These are phyloP conservation scores for Daktulosphaira vitifoliae DNA, from an alignment of 1,140 invertebrate species.

Conservation along the genomic window DNA sequence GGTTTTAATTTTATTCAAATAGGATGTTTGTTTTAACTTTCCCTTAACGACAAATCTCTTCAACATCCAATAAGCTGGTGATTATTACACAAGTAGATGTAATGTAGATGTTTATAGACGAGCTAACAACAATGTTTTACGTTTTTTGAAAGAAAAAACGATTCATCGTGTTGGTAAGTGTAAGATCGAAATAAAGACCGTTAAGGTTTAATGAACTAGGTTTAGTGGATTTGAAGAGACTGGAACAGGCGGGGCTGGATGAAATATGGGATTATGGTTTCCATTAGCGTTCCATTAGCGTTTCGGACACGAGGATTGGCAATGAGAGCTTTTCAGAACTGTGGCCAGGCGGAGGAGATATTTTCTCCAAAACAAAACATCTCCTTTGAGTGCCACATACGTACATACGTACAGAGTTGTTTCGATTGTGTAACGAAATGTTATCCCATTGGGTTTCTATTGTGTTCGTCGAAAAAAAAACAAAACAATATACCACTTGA, in stretches of 20 bases:
- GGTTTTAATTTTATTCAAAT: too few relatives aligned
- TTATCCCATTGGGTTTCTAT: conserved; percentile 27
- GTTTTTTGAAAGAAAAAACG: too few relatives aligned
- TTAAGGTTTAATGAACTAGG: conserved; percentile 28
- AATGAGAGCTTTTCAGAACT: conserved; percentile 24
- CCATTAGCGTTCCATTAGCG: conserved; percentile 33
- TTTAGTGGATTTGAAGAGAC: conserved; percentile 25
- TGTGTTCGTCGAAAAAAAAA: conserved; percentile 8
- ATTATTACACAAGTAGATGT: too few relatives aligned
- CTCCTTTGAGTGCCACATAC: conserved; percentile 7
- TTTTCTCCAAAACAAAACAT: conserved; percentile 30
- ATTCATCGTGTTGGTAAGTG: too few relatives aligned
- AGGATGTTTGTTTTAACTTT: too few relatives aligned
- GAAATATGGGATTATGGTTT: conserved; percentile 33
- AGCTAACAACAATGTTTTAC: too few relatives aligned
- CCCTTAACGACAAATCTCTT: too few relatives aligned
- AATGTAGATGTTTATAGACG: too few relatives aligned
- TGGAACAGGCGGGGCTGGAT: conserved; percentile 7
- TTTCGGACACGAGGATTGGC: conserved; percentile 28
- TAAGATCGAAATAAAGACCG: too few relatives aligned
- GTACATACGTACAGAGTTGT: not conserved
- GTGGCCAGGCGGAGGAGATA: not conserved
- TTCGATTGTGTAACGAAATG: conserved; percentile 20
- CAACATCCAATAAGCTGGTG: too few relatives aligned
- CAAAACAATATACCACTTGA: conserved; percentile 16